phyloP scores from a whole-genome alignment of 2,797 vertebrate species.

The Fringilla coelebs region DNA sequence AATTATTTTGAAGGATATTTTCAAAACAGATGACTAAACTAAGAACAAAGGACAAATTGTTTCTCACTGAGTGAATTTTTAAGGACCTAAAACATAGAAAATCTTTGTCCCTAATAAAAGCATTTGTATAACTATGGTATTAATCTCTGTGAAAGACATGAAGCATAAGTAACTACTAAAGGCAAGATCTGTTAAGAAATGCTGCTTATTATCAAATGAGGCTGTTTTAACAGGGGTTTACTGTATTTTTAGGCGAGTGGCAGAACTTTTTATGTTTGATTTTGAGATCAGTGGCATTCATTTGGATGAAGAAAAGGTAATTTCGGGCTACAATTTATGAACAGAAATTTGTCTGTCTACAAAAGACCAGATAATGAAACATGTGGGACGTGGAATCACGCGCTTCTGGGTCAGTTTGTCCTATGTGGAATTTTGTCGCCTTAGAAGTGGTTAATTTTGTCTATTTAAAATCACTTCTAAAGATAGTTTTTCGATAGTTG shows the following conservation, averaged over 20 bases:
- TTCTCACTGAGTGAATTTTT: background rate
- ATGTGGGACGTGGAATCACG: rapidly evolving
- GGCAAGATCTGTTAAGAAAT: background rate
- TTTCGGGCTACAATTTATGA: background rate
- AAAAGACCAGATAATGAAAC: background rate
- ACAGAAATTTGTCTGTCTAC: slow-evolving; percentile 11
- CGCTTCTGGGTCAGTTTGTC: background rate
- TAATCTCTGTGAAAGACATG: background rate
- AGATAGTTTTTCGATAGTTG: background rate
- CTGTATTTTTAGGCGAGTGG: slow-evolving; percentile 85
- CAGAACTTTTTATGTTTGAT: slow-evolving; percentile 98
- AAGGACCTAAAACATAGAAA: background rate
- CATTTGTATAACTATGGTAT: background rate
- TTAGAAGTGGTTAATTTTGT: background rate
- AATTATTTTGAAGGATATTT: background rate
- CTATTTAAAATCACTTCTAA: background rate
- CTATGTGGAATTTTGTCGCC: background rate
- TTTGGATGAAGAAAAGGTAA: slow-evolving; percentile 92
- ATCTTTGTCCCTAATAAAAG: background rate
- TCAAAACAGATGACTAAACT: background rate
- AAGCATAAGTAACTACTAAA: background rate
- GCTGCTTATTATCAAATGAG: background rate
- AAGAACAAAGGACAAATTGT: background rate
- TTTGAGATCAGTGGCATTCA: slow-evolving; percentile 99
- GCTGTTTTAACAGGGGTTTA: slow-evolving; percentile 56